These are phyloP conservation scores for Picus viridis DNA, from an alignment of 2,797 vertebrate genomes.

Conservation along the genomic window DNA sequence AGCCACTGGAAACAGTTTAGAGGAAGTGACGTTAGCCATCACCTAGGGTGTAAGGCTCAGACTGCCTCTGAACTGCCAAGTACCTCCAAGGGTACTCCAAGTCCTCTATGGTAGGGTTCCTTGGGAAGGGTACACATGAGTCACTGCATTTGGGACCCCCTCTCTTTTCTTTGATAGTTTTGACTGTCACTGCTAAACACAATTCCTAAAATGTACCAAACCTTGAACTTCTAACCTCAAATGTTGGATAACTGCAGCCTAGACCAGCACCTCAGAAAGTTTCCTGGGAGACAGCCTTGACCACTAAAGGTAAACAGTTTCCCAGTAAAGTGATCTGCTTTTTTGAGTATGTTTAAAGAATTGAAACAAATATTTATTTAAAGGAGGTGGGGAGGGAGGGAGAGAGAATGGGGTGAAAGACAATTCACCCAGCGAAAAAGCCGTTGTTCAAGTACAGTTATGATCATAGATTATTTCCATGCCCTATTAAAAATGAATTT, in stretches of 20 bases:
- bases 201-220: background rate
- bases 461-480: background rate
- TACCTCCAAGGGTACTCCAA: background rate
- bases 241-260: background rate
- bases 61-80: background rate
- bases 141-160: background rate
- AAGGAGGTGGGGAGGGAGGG: background rate
- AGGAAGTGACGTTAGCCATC: background rate
- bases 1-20: background rate
- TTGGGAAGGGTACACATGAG: background rate
- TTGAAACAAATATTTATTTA: constrained; percentile 45
- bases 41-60: background rate
- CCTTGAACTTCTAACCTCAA: background rate
- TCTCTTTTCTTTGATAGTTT: background rate
- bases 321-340: background rate
- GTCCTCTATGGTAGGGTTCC: background rate
- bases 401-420: background rate
- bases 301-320: background rate
- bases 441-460: background rate
- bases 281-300: background rate
- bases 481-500: background rate
- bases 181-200: background rate
- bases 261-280: background rate
- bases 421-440: background rate
- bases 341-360: constrained; percentile 25